These are phyloP conservation scores for Rachycentron canadum DNA, from an alignment of 2,797 vertebrate species.

Conservation along the genomic window DNA sequence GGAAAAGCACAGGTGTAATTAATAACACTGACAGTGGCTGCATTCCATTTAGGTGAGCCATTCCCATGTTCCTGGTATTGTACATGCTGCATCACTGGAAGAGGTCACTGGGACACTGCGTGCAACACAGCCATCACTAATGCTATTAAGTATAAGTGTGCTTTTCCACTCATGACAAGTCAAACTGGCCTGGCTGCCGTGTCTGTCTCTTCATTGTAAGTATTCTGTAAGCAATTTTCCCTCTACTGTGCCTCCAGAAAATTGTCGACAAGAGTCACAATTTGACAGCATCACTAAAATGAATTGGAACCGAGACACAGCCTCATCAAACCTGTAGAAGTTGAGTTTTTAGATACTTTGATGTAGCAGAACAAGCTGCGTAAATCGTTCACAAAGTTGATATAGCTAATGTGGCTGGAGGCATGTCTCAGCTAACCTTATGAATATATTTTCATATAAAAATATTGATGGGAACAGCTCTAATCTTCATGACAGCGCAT, in stretches of 20 bases:
- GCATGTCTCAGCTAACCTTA: too few relatives aligned
- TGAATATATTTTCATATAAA: background rate
- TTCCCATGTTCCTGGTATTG: slow-evolving; percentile 20
- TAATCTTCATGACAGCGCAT: background rate
- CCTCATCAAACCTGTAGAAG: background rate
- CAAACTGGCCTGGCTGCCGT: background rate
- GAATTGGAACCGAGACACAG: background rate
- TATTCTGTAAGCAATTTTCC: background rate
- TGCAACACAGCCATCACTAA: slow-evolving; percentile 5
- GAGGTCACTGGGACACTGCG: background rate
- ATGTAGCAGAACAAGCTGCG: too few relatives aligned
- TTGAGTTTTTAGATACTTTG: background rate
- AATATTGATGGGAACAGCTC: background rate
- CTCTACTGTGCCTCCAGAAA: too few relatives aligned
- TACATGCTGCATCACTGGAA: slow-evolving; percentile 11
- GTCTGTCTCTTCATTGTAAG: background rate
- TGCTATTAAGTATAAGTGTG: background rate
- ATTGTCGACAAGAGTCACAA: background rate
- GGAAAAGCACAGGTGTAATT: slow-evolving; percentile 20
- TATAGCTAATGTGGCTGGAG: too few relatives aligned
- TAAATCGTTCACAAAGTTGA: background rate
- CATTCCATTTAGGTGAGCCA: slow-evolving; percentile 40
- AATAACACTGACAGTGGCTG: slow-evolving; percentile 31
- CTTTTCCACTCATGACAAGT: background rate
- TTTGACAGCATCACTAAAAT: background rate